Evolutionary conservation across 30 jellyfish, hydroid and myxozoan genomes (phyloP).

Genomic region (Pseudorhiza aurosa): DNA sequence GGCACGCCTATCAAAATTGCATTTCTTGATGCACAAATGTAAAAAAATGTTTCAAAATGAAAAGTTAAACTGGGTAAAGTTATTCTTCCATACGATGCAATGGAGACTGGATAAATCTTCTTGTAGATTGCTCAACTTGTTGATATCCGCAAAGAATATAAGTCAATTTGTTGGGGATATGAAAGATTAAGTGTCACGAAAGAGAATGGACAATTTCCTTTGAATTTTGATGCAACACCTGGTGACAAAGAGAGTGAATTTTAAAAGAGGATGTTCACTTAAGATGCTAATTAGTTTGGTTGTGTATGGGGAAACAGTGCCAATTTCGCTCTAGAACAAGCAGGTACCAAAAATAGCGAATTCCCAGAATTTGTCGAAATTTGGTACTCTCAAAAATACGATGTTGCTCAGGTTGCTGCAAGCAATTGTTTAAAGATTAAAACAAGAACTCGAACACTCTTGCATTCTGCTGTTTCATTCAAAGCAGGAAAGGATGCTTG

Average conservation of each 20-base stretch:
- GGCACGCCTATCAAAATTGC: constrained; percentile 62
- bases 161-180: constrained; percentile 75
- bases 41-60: constrained; percentile 32
- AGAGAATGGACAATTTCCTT: constrained; percentile 73
- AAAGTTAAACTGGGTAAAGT: constrained; percentile 53
- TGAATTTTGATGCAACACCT: constrained; percentile 68
- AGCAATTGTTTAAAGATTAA: too few relatives aligned
- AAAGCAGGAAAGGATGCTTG: too few relatives aligned
- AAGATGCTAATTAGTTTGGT: constrained; percentile 24
- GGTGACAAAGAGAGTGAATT: constrained; percentile 27
- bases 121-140: constrained; percentile 63
- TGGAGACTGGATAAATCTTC: constrained; percentile 68
- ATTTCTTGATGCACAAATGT: constrained; percentile 61
- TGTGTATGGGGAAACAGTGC: constrained; percentile 86
- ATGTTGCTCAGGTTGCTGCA: constrained; percentile 42
- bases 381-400: constrained; percentile 1
- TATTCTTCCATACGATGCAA: constrained; percentile 76
- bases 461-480: too few relatives aligned
- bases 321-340: constrained; percentile 69
- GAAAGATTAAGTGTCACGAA: constrained; percentile 50
- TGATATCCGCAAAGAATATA: constrained; percentile 50
- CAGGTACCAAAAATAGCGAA: constrained; percentile 56
- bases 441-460: too few relatives aligned
- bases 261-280: constrained; percentile 11
- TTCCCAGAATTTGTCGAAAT: constrained; percentile 68